Conservation (phyloP, 2,113 vertebrate genomes). For the Burhinus bistriatus region DNA sequence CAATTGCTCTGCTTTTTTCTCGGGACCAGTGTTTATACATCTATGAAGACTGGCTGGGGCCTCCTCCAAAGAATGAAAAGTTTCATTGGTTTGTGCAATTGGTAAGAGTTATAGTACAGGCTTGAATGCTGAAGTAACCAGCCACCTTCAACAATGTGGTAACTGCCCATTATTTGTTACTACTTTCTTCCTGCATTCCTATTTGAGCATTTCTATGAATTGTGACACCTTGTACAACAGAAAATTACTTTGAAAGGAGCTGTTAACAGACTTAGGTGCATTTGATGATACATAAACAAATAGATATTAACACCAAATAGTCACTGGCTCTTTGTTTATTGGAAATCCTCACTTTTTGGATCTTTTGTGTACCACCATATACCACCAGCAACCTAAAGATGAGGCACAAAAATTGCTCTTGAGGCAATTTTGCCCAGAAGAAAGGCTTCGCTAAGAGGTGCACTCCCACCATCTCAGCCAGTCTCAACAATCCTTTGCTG, state of each 20-base stretch:
- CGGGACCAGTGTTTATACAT: not conserved
- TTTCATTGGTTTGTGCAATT: not conserved
- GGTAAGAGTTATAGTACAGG: not conserved
- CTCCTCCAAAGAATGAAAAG: not conserved
- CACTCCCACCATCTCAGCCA: accelerated
- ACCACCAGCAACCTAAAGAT: not conserved
- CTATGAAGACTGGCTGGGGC: not conserved
- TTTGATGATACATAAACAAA: not conserved
- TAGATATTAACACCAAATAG: not conserved
- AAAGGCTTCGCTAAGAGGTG: not conserved
- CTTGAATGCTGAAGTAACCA: not conserved
- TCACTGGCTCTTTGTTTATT: not conserved
- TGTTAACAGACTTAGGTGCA: not conserved
- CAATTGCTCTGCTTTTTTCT: not conserved
- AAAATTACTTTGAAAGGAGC: not conserved
- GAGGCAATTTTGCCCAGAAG: not conserved
- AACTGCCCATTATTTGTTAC: not conserved
- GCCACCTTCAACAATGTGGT: accelerated
- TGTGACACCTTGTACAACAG: not conserved
- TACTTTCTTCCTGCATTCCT: not conserved
- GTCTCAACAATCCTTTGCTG: not conserved
- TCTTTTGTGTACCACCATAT: not conserved
- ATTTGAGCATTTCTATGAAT: not conserved
- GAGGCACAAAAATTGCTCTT: not conserved
- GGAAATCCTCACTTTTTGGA: not conserved